Evolutionary conservation across 2,113 vertebrate species (phyloP).

Genomic region (Pomatostomus ruficeps): DNA sequence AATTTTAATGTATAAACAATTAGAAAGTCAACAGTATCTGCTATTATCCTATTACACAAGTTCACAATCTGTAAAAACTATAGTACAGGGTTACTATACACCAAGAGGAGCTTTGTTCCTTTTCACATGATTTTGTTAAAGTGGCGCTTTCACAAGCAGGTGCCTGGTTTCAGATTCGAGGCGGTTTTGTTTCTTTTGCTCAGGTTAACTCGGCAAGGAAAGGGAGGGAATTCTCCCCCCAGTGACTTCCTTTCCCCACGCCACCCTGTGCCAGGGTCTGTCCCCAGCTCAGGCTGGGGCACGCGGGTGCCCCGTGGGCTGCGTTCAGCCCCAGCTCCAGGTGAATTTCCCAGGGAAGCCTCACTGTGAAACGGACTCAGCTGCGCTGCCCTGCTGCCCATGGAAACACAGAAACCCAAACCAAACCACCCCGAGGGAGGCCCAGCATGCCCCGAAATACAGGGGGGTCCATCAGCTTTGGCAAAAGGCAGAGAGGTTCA

Average conservation of each 20-base stretch:
- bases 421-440: neutral
- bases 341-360: neutral
- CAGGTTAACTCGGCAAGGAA: neutral
- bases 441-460: neutral
- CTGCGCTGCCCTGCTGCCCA: neutral
- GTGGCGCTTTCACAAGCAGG: slow-evolving; percentile 2
- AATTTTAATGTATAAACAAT: slow-evolving; percentile 99
- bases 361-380: neutral
- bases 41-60: slow-evolving; percentile 88
- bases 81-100: slow-evolving; percentile 85
- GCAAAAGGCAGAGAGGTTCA: neutral
- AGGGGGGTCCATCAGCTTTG: neutral
- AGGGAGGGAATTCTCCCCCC: neutral
- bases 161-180: neutral
- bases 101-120: slow-evolving; percentile 72
- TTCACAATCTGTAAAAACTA: slow-evolving; percentile 89
- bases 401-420: neutral
- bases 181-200: neutral
- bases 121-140: slow-evolving; percentile 76
- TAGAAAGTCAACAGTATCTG: slow-evolving; percentile 96
- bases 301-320: neutral
- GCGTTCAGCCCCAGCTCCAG: neutral
- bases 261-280: neutral
- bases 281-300: neutral
- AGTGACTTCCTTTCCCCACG: neutral